Base-by-base conservation (phyloP, 2,888 invertebrate genomes). In the Mesochorus sp. region DNA sequence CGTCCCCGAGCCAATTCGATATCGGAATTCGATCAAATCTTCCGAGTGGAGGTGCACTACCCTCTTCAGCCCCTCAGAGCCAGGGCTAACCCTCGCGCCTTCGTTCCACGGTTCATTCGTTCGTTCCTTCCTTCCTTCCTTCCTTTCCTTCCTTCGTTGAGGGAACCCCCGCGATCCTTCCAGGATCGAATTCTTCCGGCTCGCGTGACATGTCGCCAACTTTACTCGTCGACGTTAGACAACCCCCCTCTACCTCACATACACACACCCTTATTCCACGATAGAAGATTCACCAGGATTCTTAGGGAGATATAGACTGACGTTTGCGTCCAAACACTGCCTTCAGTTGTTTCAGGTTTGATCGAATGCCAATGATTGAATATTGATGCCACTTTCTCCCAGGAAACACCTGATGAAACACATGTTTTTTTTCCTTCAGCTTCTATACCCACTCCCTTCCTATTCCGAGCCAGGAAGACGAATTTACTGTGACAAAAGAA, bases 141-240 rank as follows among this genome's bases (percentile, higher is more conserved):
- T 76, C 79, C 70, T 80, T 79, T 73, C 26, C 75, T 44, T 64
- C 67, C 59, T 74, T 53, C 17, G 17, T 21, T 19, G 34, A 71
- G 68, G 55, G 66, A 61, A 80, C 49, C 24, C 59, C 71, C 76
- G 37, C 78, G 61, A 73, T 81, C 81, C 85, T 82, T 85, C 81
- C 71, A 42, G 83, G 87, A 90, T 90, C 89, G 89, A 89, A 89
- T 90, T 90, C 89, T 91, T 89, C 88, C 88, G 86, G 88, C 86
- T 89, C 91, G 87, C 87, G 86, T 90, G 88, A 89, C 91, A 88
- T 87, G 89, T 89, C 89, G 87, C 85, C 85, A 84, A 89, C 89
- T 90, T 89, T 88, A 87, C 87, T 84, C 82, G 84, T 75, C 66
- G 66, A 47, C 59, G 70, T 71, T 34, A 17, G 26, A 14, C 59